Conservation (phyloP, 2,113 vertebrate species). For the Glaucomys volans region DNA sequence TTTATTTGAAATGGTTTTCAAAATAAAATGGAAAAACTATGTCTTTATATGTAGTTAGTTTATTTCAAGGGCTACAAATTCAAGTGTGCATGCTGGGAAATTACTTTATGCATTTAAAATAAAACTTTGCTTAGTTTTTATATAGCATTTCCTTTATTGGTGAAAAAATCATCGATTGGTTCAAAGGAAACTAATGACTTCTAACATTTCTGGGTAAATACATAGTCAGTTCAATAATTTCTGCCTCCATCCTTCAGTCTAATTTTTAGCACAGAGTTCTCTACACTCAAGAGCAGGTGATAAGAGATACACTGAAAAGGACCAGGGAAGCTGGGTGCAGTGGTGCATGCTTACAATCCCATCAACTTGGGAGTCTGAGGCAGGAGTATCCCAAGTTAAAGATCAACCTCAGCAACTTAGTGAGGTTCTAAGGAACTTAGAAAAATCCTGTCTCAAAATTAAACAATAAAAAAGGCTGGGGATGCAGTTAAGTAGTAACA, state of each 20-base stretch:
- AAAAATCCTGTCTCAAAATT: no score
- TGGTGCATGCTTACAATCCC: no score
- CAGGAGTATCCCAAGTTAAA: no score
- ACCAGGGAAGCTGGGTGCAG: background rate
- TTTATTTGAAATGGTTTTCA: background rate
- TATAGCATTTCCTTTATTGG: background rate
- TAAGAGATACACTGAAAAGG: background rate
- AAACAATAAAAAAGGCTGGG: no score
- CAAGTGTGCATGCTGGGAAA: background rate
- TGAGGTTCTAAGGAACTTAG: no score
- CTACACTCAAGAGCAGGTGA: background rate
- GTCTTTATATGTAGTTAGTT: background rate
- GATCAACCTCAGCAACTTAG: no score
- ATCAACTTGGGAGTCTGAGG: no score
- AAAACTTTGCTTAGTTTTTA: background rate
- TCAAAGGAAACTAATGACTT: background rate
- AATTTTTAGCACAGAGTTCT: background rate
- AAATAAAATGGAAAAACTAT: background rate
- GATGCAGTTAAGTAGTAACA: no score
- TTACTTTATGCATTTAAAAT: background rate
- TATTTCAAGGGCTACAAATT: background rate
- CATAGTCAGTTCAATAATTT: constrained; percentile 34
- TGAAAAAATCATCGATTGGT: background rate
- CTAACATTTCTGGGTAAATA: background rate
- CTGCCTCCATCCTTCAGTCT: background rate